These are phyloP conservation scores for Seriola aureovittata DNA, from an alignment of 2,113 vertebrate genomes.

Conservation along the genomic window DNA sequence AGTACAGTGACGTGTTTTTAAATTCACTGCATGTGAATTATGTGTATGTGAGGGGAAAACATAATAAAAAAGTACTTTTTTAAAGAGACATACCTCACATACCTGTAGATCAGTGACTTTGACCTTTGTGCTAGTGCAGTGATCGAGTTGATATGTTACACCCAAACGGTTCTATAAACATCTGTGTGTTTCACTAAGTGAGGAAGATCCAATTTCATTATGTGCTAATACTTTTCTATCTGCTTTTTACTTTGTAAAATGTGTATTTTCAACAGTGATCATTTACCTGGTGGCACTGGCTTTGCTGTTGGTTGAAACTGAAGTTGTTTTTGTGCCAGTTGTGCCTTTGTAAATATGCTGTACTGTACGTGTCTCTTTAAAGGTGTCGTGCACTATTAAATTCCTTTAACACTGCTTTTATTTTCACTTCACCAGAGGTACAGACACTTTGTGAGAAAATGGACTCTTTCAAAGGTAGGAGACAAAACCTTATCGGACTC, in stretches of 20 bases:
- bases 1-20: background rate
- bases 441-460: constrained; percentile 40
- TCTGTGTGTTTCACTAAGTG: background rate
- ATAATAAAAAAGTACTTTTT: background rate
- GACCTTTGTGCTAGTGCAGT: constrained; percentile 64
- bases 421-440: constrained; percentile 16
- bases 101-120: constrained; percentile 26
- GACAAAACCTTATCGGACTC: background rate
- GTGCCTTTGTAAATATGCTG: background rate
- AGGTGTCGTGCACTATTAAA: background rate
- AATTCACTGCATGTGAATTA: background rate
- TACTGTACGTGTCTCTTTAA: constrained; percentile 10
- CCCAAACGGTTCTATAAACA: background rate
- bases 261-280: background rate
- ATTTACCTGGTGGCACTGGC: background rate
- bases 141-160: constrained; percentile 6
- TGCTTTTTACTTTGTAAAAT: background rate
- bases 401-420: constrained; percentile 24
- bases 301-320: background rate
- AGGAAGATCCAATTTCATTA: background rate
- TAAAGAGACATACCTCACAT: background rate
- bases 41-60: background rate
- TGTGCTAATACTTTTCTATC: background rate
- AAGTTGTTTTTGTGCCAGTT: background rate
- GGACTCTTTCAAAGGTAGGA: constrained; percentile 65